Percentiles rank a stretch among this genome's conserved stretches.
phyloP scores from a whole-genome alignment of 2,797 vertebrate species.

The Pangasius krempfi region DNA sequence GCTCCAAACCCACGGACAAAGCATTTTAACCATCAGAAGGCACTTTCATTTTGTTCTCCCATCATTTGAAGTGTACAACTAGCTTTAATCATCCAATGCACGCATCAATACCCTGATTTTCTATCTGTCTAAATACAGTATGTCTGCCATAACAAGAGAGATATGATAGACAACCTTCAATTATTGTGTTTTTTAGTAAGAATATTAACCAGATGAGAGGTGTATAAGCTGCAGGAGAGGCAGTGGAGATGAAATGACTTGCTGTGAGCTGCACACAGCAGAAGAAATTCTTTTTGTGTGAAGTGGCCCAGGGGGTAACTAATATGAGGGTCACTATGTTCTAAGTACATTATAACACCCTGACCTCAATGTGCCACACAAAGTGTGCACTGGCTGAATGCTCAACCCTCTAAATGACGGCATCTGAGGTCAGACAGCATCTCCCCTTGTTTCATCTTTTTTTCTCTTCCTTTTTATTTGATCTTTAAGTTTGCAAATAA shows the following conservation, averaged over 20 bases:
- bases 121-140: neutral
- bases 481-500: neutral
- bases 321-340: constrained; percentile 32
- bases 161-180: neutral
- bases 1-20: neutral
- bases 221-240: neutral
- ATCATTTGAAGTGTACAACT: neutral
- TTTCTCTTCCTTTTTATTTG: neutral
- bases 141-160: neutral
- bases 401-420: neutral
- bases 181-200: too few relatives aligned
- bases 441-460: neutral
- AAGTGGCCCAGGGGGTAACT: constrained; percentile 34
- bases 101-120: neutral
- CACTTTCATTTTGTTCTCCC: neutral
- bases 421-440: neutral
- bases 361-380: neutral
- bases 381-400: neutral
- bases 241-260: neutral
- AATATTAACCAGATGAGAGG: neutral
- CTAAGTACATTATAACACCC: constrained; percentile 29
- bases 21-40: neutral
- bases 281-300: constrained; percentile 42
- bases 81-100: neutral
- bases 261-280: constrained; percentile 15